These are phyloP conservation scores for Stichopus horrens DNA, from an alignment of 53 echinoderm and acorn worm genomes.

Conservation along the genomic window DNA sequence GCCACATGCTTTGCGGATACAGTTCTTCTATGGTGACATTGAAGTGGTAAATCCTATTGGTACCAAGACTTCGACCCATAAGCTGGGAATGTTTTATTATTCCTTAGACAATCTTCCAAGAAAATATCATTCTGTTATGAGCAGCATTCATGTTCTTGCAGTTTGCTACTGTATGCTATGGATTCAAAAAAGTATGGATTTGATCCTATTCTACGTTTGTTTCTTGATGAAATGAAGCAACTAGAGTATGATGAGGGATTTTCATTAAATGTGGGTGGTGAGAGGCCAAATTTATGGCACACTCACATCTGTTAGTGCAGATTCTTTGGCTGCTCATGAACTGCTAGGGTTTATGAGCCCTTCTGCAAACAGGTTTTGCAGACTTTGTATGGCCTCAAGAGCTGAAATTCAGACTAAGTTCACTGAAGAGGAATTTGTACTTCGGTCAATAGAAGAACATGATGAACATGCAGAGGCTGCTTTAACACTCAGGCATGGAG, in stretches of 20 bases:
- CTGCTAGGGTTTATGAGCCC: constrained; percentile 68
- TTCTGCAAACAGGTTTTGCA: constrained; percentile 62
- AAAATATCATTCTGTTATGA: constrained; percentile 53
- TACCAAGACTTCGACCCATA: constrained; percentile 51
- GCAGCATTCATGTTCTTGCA: constrained; percentile 54
- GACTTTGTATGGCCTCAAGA: constrained; percentile 53
- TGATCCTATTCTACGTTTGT: constrained; percentile 53
- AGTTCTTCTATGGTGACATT: constrained; percentile 65
- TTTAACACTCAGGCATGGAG: constrained; percentile 33
- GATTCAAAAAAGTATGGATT: constrained; percentile 65
- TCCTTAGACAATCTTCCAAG: constrained; percentile 60
- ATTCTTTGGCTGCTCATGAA: constrained; percentile 68
- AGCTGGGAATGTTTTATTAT: constrained; percentile 59
- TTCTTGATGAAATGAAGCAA: constrained; percentile 57
- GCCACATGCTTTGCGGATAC: constrained; percentile 49
- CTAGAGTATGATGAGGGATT: constrained; percentile 57
- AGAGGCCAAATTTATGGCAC: constrained; percentile 47
- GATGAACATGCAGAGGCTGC: constrained; percentile 53
- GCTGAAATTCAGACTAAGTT: constrained; percentile 51
- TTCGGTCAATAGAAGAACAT: constrained; percentile 53
- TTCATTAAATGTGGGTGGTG: background rate
- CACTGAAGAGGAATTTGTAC: constrained; percentile 64
- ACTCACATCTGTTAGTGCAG: constrained; percentile 53
- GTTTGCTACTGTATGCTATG: constrained; percentile 46
- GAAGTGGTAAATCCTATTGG: constrained; percentile 63